These are phyloP conservation scores for Papilio polytes DNA, from an alignment of 1,140 invertebrate genomes.

Conservation along the genomic window DNA sequence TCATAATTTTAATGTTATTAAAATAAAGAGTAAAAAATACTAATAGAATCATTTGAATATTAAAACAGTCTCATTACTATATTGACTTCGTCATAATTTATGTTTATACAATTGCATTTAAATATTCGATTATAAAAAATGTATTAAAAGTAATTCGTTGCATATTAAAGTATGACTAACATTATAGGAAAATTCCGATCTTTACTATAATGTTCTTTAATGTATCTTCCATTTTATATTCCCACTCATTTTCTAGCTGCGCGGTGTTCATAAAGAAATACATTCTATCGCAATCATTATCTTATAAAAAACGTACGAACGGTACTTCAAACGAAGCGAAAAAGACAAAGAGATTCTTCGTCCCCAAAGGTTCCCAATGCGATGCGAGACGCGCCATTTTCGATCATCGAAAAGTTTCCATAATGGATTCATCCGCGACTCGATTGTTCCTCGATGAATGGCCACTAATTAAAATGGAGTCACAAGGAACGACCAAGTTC, in stretches of 20 bases:
- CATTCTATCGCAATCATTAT: constrained; percentile 37
- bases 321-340: constrained; percentile 21
- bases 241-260: constrained; percentile 6
- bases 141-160: not conserved
- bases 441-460: constrained; percentile 82
- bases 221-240: constrained; percentile 20
- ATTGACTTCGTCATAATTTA: not conserved
- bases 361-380: constrained; percentile 62
- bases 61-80: not conserved
- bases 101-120: not conserved
- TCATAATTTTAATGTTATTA: not conserved
- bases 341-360: constrained; percentile 52
- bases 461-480: constrained; percentile 82
- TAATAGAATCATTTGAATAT: not conserved
- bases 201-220: constrained; percentile 8
- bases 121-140: no score
- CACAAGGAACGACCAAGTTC: constrained; percentile 75
- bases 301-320: constrained; percentile 22
- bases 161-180: not conserved
- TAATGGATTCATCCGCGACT: constrained; percentile 80
- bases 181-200: not conserved
- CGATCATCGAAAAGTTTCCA: constrained; percentile 80
- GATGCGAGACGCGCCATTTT: constrained; percentile 77
- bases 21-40: not conserved
- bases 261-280: constrained; percentile 27